These are phyloP conservation scores for Notamacropus eugenii DNA, from an alignment of 2,797 vertebrate species.

Conservation along the genomic window DNA sequence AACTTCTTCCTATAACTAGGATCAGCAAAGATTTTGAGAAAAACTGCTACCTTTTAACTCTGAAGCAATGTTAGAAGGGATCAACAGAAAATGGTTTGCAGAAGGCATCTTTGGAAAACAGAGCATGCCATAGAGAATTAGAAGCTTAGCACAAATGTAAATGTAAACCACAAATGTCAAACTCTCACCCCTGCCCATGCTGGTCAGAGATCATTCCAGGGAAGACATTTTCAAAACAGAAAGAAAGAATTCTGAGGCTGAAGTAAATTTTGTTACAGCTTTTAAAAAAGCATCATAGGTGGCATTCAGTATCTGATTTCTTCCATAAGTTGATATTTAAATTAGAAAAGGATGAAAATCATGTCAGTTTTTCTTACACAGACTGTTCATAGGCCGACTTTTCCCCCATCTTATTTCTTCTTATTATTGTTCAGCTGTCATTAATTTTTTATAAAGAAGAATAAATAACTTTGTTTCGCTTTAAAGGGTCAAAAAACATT, in stretches of 20 bases:
- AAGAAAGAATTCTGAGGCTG: not conserved
- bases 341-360: not conserved
- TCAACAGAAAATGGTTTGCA: constrained; percentile 56
- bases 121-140: constrained; percentile 4
- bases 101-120: constrained; percentile 28
- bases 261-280: not conserved
- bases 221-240: not conserved
- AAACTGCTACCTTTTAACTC: constrained; percentile 38
- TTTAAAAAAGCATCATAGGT: not conserved
- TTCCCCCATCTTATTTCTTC: not conserved
- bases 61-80: constrained; percentile 49
- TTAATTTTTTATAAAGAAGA: constrained; percentile 9
- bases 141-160: not conserved
- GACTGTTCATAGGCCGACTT: not conserved
- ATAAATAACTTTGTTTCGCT: not conserved
- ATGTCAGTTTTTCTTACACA: not conserved
- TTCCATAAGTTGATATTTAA: not conserved
- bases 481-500: not conserved
- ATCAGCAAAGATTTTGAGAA: constrained; percentile 34
- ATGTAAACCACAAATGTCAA: not conserved
- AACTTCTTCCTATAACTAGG: constrained; percentile 1
- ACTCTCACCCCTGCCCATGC: not conserved
- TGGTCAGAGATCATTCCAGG: not conserved
- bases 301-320: not conserved
- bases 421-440: not conserved